A percentile compares a stretch with the other conserved stretches of the same genome.
These are phyloP conservation scores for Drosophila asahinai DNA, from an alignment of 1,140 invertebrate genomes.

Conservation along the genomic window DNA sequence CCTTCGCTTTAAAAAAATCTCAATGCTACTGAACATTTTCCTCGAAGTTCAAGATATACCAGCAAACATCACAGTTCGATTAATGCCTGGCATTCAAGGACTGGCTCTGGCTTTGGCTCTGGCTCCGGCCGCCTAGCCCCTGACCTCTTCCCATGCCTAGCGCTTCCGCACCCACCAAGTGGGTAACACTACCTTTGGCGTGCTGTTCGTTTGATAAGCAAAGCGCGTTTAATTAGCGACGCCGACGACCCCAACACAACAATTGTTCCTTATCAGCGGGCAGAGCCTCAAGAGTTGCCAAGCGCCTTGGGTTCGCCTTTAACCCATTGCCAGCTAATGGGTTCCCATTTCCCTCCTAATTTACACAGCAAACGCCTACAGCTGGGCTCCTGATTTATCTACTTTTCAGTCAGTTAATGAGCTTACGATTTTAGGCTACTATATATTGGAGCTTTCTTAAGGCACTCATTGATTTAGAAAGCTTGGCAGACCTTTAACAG, in stretches of 20 bases:
- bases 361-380: not conserved
- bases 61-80: constrained; percentile 13
- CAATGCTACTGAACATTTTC: not conserved
- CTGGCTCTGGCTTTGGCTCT: not conserved
- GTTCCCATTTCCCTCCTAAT: not conserved
- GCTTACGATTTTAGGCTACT: too few relatives aligned
- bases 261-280: constrained; percentile 48
- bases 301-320: constrained; percentile 18
- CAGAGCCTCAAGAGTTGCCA: constrained; percentile 54
- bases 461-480: too few relatives aligned
- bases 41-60: not conserved
- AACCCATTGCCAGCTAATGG: constrained; percentile 16
- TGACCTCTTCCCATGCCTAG: not conserved
- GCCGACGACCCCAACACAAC: constrained; percentile 41
- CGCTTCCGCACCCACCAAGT: constrained; percentile 26
- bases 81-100: constrained; percentile 29
- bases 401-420: not conserved
- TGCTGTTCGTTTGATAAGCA: constrained; percentile 73
- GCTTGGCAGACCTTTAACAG: too few relatives aligned
- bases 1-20: not conserved
- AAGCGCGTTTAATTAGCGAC: constrained; percentile 75
- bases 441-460: too few relatives aligned
- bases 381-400: not conserved
- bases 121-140: not conserved
- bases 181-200: constrained; percentile 45